Evolutionary conservation across 2,797 vertebrate genomes (phyloP).

Genomic region (Glyptemys insculpta): DNA sequence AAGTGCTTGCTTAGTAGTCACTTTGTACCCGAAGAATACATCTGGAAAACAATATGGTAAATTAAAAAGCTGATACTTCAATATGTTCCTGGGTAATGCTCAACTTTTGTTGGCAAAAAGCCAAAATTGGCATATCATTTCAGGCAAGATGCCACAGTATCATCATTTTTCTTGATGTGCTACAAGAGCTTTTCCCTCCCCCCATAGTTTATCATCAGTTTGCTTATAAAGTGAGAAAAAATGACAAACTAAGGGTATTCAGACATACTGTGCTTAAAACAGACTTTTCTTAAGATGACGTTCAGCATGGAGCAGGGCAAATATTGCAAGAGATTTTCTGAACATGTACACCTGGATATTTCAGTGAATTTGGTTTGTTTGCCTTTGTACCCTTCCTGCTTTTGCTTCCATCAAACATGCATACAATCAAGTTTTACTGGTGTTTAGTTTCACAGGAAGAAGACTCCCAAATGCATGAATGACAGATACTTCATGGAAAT

Average conservation of each 20-base stretch:
- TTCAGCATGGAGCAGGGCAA: fast-evolving
- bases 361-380: background rate
- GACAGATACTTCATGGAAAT: background rate
- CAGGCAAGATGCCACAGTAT: constrained; percentile 48
- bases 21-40: constrained; percentile 68
- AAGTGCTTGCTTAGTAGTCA: constrained; percentile 80
- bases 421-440: background rate
- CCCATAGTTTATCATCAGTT: background rate
- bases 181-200: background rate
- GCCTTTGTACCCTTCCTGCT: background rate
- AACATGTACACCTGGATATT: background rate
- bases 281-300: background rate
- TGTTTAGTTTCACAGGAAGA: background rate
- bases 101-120: constrained; percentile 53
- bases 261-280: background rate
- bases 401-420: background rate
- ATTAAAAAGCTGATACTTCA: constrained; percentile 79
- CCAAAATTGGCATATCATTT: constrained; percentile 52
- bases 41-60: constrained; percentile 78
- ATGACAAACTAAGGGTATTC: background rate
- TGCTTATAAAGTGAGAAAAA: constrained; percentile 21
- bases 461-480: background rate
- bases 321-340: background rate
- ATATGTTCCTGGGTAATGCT: constrained; percentile 70
- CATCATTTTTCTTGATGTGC: background rate